Evolutionary conservation across 2,113 vertebrate species (phyloP), one percentile per base, ranked within the genome.

Genomic region (Romanogobio albipinnatus): DNA sequence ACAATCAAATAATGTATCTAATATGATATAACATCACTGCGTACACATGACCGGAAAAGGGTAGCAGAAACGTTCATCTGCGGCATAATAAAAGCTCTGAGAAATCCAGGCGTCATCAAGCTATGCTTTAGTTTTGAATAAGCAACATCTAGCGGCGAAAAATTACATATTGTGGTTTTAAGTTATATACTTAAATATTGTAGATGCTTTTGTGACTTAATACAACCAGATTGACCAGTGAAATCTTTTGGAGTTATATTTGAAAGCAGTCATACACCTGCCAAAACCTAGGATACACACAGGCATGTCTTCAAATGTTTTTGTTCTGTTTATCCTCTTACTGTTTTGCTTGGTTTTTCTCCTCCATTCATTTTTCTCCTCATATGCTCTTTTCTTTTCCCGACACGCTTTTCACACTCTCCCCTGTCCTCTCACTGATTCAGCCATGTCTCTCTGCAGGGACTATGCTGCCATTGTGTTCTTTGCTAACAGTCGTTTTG

Each of bases 391-490:
- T 17, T 13, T 76, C n/a, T 70, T n/a, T 49, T 75, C 43, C 0
- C 47, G 1, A 3, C 71, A 15, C n/a, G 5, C 29, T 62, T 10
- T 83, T 79, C 36, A 83, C 58, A 13, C 59, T 77, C 74, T 66
- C 49, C 43, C 24, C 73, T 81, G 33, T 62, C 45, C 24, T 76
- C 43, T 87, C 45, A 53, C 51, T 82, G 73, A 85, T 61, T 61
- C 83, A 84, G 73, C 2, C 77, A 77, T 86, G 71, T 76, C 66
- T 83, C 58, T 53, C 68, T 85, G 76, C 88, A 97, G 96, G 90
- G 95, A 97, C 89, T 97, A 97, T 2, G 96, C 96, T 0, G 96
- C 97, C 74, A 96, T 97, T 1, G 96, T 98, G 80, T 97, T 98
- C 91, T 97, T 97, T 89, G 95, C 96, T 85, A 97, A 97, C 91